Percentiles rank a stretch among this genome's conserved stretches.
Evolutionary conservation across 2,797 vertebrate species (phyloP).

Genomic region (Karalla daura): DNA sequence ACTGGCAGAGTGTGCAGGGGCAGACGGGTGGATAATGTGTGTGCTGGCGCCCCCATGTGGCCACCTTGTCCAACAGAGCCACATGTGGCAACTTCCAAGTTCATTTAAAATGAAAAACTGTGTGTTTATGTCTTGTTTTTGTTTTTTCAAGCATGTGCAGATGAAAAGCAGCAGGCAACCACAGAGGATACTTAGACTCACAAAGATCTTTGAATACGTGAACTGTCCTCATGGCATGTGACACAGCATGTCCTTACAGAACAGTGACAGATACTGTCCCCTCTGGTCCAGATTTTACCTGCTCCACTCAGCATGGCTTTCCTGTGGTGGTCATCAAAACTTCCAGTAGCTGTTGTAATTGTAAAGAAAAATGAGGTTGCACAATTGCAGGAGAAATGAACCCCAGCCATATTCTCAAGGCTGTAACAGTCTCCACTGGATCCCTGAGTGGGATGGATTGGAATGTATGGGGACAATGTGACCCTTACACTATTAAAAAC

Average conservation of each 20-base stretch:
- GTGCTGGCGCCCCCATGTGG: conserved; percentile 81
- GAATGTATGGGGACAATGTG: conserved; percentile 29
- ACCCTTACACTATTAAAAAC: conserved; percentile 32
- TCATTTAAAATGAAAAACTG: conserved; percentile 12
- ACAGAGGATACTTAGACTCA: not conserved
- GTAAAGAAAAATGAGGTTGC: not conserved
- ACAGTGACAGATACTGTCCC: not conserved
- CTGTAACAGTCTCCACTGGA: conserved; percentile 1
- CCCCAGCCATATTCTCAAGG: not conserved
- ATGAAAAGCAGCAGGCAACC: not conserved
- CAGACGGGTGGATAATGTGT: conserved; percentile 59
- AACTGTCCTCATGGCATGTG: not conserved
- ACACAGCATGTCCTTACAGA: not conserved
- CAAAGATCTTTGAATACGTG: not conserved
- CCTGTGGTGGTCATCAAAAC: not conserved
- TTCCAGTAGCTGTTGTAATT: conserved; percentile 8
- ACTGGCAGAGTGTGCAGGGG: not conserved
- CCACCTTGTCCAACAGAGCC: conserved; percentile 3
- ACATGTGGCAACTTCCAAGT: not conserved
- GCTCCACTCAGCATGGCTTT: not conserved
- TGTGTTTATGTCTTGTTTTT: not conserved
- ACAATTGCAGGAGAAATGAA: conserved; percentile 3
- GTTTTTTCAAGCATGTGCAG: not conserved
- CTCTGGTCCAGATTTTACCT: conserved; percentile 4
- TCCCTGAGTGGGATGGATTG: conserved; percentile 1